Conservation (phyloP, 2,888 invertebrate genomes). For the Apamea sordens region DNA sequence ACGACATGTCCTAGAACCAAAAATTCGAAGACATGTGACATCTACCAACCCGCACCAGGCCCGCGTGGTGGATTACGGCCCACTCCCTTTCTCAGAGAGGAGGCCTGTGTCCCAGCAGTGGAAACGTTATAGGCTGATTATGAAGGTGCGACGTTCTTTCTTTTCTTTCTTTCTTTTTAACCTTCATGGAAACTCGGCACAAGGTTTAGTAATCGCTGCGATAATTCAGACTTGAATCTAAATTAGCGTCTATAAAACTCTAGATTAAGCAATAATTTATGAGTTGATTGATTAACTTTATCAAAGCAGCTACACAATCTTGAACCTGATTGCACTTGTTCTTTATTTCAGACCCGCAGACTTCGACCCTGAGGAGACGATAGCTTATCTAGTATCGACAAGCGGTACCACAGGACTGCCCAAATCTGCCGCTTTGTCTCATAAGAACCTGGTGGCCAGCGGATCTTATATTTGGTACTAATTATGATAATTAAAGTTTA, state of each 20-base stretch:
- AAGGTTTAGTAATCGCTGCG: not conserved
- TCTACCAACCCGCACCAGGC: no score
- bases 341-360: constrained; percentile 68
- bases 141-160: no score
- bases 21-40: no score
- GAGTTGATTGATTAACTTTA: not conserved
- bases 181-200: no score
- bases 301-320: not conserved
- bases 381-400: constrained; percentile 68
- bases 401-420: constrained; percentile 77
- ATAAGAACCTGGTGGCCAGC: constrained; percentile 64
- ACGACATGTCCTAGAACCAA: no score
- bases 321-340: not conserved
- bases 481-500: not conserved
- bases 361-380: constrained; percentile 71
- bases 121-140: no score
- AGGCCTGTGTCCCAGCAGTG: no score
- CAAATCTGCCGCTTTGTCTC: constrained; percentile 70
- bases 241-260: not conserved
- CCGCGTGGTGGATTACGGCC: no score
- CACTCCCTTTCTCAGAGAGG: no score
- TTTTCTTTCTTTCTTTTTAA: no score
- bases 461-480: constrained; percentile 59
- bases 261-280: not conserved
- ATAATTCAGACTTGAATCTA: not conserved